These are phyloP conservation scores for Gryllus longicercus DNA, from an alignment of 2,888 invertebrate species.

Conservation along the genomic window DNA sequence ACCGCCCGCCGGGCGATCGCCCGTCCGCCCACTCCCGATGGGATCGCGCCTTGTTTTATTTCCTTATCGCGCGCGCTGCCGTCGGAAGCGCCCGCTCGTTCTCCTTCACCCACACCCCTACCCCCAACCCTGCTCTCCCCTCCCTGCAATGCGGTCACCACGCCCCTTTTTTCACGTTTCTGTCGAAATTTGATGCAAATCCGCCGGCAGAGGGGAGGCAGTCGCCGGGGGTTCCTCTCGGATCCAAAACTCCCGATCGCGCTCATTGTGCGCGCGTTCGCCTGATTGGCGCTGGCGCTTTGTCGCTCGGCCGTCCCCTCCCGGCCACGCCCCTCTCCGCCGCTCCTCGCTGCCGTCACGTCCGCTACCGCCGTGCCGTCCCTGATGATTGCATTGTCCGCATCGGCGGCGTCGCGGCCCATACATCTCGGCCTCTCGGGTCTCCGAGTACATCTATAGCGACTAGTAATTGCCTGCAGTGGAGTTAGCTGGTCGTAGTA, in stretches of 20 bases:
- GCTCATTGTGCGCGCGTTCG: not conserved
- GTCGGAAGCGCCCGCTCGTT: too few species aligned
- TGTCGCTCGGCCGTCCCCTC: not conserved
- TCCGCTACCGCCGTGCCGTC: not conserved
- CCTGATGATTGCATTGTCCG: not conserved
- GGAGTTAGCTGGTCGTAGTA: not conserved
- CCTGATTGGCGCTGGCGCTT: not conserved
- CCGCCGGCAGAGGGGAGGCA: not conserved
- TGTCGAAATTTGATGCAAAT: not conserved
- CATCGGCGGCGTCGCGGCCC: slow-evolving; percentile 5
- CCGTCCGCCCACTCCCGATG: not conserved
- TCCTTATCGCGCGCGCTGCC: not conserved
- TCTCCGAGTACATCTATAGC: not conserved
- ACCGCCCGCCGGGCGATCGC: too few species aligned
- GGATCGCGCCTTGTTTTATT: slow-evolving; percentile 17
- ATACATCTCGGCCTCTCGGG: slow-evolving; percentile 9
- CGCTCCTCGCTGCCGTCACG: not conserved
- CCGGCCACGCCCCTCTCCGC: not conserved
- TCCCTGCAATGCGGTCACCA: not conserved
- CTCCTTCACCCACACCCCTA: not conserved
- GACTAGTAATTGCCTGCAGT: slow-evolving; percentile 7
- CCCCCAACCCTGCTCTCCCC: not conserved
- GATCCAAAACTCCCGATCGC: slow-evolving; percentile 4
- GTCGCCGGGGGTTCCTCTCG: not conserved
- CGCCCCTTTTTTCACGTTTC: not conserved